Evolutionary conservation across 2,888 invertebrate genomes (phyloP).

Genomic region (Ichneumoninae sp.): DNA sequence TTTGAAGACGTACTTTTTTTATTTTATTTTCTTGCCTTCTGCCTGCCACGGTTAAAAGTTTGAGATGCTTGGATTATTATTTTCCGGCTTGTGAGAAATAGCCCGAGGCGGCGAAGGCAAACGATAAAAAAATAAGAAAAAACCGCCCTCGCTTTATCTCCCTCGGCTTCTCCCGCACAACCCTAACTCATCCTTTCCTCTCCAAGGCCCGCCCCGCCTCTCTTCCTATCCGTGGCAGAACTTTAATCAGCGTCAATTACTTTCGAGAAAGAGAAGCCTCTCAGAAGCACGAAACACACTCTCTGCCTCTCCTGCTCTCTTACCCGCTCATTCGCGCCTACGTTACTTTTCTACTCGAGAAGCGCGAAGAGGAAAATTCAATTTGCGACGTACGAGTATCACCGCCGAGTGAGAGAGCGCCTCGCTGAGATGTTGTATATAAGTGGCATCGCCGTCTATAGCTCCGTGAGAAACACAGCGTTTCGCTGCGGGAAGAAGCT

Average conservation of each 20-base stretch:
- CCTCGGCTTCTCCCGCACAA: slow-evolving; percentile 1
- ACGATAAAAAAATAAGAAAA: slow-evolving; percentile 29
- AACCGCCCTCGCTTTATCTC: slow-evolving; percentile 16
- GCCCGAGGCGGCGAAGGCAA: slow-evolving; percentile 2
- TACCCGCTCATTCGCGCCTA: slow-evolving; percentile 47
- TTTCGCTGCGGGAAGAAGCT: slow-evolving; percentile 36
- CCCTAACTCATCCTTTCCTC: slow-evolving; percentile 19
- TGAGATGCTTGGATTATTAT: slow-evolving; percentile 29
- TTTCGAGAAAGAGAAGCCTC: slow-evolving; percentile 48
- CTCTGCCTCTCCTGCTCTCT: neutral
- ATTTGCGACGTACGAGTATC: slow-evolving; percentile 70
- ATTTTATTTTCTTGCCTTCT: neutral
- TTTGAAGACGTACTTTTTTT: slow-evolving; percentile 8
- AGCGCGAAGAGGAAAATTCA: slow-evolving; percentile 73
- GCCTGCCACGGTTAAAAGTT: slow-evolving; percentile 28
- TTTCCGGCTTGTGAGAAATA: slow-evolving; percentile 6
- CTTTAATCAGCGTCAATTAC: slow-evolving; percentile 80
- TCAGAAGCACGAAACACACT: slow-evolving; percentile 66
- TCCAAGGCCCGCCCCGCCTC: neutral
- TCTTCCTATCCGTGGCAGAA: slow-evolving; percentile 66
- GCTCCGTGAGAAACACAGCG: neutral
- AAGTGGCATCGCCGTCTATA: slow-evolving; percentile 7
- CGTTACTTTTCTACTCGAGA: slow-evolving; percentile 68
- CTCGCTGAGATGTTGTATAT: neutral
- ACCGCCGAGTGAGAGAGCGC: slow-evolving; percentile 42